These are phyloP conservation scores for Galleria mellonella DNA, from an alignment of 1,140 invertebrate genomes.

Conservation along the genomic window DNA sequence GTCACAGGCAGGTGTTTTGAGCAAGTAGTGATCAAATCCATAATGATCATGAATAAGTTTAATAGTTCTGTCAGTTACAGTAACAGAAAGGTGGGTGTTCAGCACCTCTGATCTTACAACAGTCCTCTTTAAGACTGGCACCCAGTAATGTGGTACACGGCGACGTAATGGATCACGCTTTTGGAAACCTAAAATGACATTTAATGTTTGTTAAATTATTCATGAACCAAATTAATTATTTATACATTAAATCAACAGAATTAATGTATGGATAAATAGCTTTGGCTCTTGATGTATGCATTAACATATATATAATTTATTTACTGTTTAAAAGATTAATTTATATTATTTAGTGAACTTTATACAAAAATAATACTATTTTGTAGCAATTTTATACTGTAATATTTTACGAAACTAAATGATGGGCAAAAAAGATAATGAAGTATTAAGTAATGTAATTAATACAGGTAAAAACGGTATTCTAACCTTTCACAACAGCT, in stretches of 20 bases:
- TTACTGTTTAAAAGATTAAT: too few relatives aligned
- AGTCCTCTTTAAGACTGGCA: slow-evolving; percentile 84
- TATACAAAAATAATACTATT: too few relatives aligned
- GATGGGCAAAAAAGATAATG: too few relatives aligned
- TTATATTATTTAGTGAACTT: too few relatives aligned
- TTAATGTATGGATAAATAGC: too few relatives aligned
- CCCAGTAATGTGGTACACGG: slow-evolving; percentile 89
- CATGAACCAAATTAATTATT: too few relatives aligned
- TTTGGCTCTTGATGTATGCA: too few relatives aligned
- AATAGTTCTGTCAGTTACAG: slow-evolving; percentile 88
- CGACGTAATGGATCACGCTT: slow-evolving; percentile 77
- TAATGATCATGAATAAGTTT: slow-evolving; percentile 90
- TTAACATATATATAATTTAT: too few relatives aligned
- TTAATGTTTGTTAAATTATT: neutral
- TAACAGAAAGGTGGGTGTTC: slow-evolving; percentile 87
- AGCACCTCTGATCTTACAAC: slow-evolving; percentile 96
- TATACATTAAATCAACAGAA: too few relatives aligned
- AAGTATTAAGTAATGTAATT: neutral
- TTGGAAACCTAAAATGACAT: slow-evolving; percentile 79
- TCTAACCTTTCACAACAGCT: slow-evolving; percentile 84
- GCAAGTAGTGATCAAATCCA: slow-evolving; percentile 96
- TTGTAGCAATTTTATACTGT: too few relatives aligned
- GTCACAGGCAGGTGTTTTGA: slow-evolving; percentile 93
- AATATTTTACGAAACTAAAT: too few relatives aligned
- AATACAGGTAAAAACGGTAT: neutral